phyloP scores from a whole-genome alignment of 2,797 vertebrate species.

The Chelidonichthys spinosus region DNA sequence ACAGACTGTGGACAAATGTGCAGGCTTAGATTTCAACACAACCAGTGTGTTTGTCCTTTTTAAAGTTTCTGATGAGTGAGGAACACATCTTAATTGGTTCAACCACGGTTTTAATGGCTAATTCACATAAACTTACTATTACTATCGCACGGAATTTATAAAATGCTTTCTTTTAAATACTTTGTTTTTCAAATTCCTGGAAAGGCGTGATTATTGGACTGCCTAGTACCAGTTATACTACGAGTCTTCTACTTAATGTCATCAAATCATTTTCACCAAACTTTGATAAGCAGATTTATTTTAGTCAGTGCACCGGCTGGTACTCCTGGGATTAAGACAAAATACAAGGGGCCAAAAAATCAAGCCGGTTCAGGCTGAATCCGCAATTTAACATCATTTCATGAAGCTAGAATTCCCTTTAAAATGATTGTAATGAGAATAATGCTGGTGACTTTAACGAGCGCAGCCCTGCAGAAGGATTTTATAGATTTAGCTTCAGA shows the following conservation, averaged over 20 bases:
- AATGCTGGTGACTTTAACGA: background rate
- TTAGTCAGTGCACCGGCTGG: background rate
- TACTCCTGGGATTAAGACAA: background rate
- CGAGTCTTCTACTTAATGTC: background rate
- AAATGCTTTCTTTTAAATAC: background rate
- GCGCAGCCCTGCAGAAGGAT: background rate
- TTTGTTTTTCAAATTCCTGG: too few relatives aligned
- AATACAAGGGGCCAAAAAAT: background rate
- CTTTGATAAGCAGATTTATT: background rate
- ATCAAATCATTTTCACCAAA: background rate
- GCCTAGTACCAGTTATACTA: background rate
- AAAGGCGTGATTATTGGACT: background rate
- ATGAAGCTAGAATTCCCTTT: constrained; percentile 4
- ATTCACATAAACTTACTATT: background rate
- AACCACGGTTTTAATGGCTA: background rate
- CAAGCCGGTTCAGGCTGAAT: constrained; percentile 20
- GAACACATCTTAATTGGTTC: background rate
- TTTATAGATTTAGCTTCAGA: constrained; percentile 30
- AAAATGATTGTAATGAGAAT: constrained; percentile 6
- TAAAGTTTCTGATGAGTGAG: background rate
- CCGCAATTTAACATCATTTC: constrained; percentile 8
- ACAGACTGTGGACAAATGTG: background rate
- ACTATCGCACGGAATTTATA: background rate
- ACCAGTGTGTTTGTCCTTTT: background rate
- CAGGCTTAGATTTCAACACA: background rate